These are phyloP conservation scores for Scaptomyza pallida DNA, from an alignment of 1,140 invertebrate species.

Conservation along the genomic window DNA sequence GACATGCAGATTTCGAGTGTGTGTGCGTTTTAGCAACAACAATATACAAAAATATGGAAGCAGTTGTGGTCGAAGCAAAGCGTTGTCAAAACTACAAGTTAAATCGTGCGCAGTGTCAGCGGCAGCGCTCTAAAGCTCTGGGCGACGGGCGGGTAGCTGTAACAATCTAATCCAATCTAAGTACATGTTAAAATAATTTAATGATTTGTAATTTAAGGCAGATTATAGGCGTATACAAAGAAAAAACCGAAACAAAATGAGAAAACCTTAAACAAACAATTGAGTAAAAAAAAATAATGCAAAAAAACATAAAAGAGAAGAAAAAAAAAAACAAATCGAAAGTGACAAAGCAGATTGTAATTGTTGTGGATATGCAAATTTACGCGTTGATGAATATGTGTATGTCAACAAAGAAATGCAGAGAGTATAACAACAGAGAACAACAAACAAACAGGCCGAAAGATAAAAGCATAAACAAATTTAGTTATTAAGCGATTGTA, in stretches of 20 bases:
- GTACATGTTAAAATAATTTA: slow-evolving; percentile 82
- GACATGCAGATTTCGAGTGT: slow-evolving; percentile 16
- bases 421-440: slow-evolving; percentile 13
- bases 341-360: slow-evolving; percentile 72
- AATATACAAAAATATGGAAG: background rate
- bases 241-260: slow-evolving; percentile 53
- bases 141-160: slow-evolving; percentile 79
- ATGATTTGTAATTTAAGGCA: slow-evolving; percentile 78
- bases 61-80: slow-evolving; percentile 57
- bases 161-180: slow-evolving; percentile 83
- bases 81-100: slow-evolving; percentile 72
- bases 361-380: slow-evolving; percentile 47
- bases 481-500: slow-evolving; percentile 73
- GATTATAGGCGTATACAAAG: slow-evolving; percentile 67
- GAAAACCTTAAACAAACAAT: slow-evolving; percentile 31
- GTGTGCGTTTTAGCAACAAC: slow-evolving; percentile 12
- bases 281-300: slow-evolving; percentile 35
- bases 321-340: slow-evolving; percentile 47
- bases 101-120: slow-evolving; percentile 49
- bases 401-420: slow-evolving; percentile 47
- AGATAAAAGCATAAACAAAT: slow-evolving; percentile 72
- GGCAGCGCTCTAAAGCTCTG: slow-evolving; percentile 64
- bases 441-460: slow-evolving; percentile 52
- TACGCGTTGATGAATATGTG: slow-evolving; percentile 39
- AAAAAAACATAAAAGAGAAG: slow-evolving; percentile 10